Percentiles rank a stretch among this genome's conserved stretches.
phyloP scores from a whole-genome alignment of 1,140 invertebrate species.

The Anadara kagoshimensis region DNA sequence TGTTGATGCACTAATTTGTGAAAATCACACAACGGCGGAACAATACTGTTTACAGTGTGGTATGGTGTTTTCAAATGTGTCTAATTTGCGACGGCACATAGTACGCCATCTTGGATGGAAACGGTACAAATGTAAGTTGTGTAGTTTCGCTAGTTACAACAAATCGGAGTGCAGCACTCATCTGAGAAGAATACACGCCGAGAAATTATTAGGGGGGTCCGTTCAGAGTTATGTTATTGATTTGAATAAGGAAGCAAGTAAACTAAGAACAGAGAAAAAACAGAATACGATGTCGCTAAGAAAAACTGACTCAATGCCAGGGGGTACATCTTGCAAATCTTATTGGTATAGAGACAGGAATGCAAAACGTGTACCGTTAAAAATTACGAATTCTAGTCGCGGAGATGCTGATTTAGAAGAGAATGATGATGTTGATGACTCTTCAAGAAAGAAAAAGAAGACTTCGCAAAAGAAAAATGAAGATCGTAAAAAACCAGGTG shows the following conservation, averaged over 20 bases:
- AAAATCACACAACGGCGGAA: slow-evolving; percentile 45
- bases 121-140: slow-evolving; percentile 72
- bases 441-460: not conserved
- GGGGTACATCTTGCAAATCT: not conserved
- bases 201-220: slow-evolving; percentile 33
- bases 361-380: not conserved
- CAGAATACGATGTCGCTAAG: slow-evolving; percentile 37
- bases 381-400: not conserved
- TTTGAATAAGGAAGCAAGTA: slow-evolving; percentile 55
- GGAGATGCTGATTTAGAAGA: not conserved
- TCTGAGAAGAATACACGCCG: slow-evolving; percentile 59
- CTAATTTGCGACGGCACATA: slow-evolving; percentile 72
- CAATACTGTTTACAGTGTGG: slow-evolving; percentile 67
- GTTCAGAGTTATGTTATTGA: slow-evolving; percentile 55
- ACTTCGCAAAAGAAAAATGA: not conserved
- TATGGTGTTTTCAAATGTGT: slow-evolving; percentile 62
- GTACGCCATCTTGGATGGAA: slow-evolving; percentile 73
- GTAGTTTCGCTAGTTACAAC: slow-evolving; percentile 70
- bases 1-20: slow-evolving; percentile 58
- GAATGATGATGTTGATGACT: not conserved
- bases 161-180: slow-evolving; percentile 69
- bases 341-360: not conserved
- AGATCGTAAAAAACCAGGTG: no score
- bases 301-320: slow-evolving; percentile 16
- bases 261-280: slow-evolving; percentile 49